Evolutionary conservation across 1,140 invertebrate genomes (phyloP).

Genomic region (Sycobia sp.): DNA sequence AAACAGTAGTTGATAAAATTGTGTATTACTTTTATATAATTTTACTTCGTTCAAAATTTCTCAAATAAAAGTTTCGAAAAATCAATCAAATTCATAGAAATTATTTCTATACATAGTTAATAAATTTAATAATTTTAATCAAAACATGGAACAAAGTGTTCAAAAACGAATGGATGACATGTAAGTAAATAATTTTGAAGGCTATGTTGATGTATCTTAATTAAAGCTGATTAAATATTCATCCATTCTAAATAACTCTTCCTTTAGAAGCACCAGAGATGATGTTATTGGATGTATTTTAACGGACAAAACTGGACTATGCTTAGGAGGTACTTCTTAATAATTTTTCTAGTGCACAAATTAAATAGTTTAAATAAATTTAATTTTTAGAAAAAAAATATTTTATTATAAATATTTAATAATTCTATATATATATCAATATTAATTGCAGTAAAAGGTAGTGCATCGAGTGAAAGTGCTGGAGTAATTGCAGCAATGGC

Average conservation of each 20-base stretch:
- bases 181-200: slow-evolving; percentile 45
- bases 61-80: too few species aligned
- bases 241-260: slow-evolving; percentile 5
- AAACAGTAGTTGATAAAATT: too few species aligned
- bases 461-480: slow-evolving; percentile 55
- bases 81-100: too few species aligned
- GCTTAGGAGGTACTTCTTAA: slow-evolving; percentile 52
- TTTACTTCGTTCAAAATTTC: too few species aligned
- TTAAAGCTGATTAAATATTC: neutral
- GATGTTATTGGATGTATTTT: slow-evolving; percentile 54
- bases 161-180: slow-evolving; percentile 55
- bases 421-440: neutral
- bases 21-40: too few species aligned
- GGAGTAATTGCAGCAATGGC: slow-evolving; percentile 59
- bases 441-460: slow-evolving; percentile 50
- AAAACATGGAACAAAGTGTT: slow-evolving; percentile 55
- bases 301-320: slow-evolving; percentile 56
- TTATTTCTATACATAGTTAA: too few species aligned
- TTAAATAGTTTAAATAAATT: neutral
- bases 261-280: slow-evolving; percentile 45
- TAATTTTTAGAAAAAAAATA: too few species aligned
- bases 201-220: slow-evolving; percentile 11
- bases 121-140: too few species aligned
- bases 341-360: neutral
- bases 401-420: neutral